Conservation (phyloP, 2,888 invertebrate species). For the Drosophila aldrichi region DNA sequence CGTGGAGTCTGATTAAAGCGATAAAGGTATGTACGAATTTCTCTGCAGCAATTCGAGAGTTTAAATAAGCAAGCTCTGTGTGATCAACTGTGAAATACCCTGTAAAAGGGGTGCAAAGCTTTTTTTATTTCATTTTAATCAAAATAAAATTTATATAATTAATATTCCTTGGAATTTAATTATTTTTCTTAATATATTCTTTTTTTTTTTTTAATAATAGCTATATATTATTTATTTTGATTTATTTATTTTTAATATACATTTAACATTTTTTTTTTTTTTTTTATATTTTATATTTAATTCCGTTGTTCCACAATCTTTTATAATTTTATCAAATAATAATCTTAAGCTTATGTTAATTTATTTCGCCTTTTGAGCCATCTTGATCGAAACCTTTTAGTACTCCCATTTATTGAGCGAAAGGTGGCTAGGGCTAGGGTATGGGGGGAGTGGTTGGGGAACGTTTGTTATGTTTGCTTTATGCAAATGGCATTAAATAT, state of each 20-base stretch:
- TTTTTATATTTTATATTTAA: background rate
- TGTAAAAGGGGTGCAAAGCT: background rate
- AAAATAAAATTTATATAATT: background rate
- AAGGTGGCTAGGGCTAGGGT: background rate
- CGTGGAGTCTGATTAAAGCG: constrained; percentile 63
- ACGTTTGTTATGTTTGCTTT: constrained; percentile 40
- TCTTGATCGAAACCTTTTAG: constrained; percentile 1
- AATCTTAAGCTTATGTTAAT: background rate
- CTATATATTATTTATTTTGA: too few relatives aligned
- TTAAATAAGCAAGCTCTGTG: background rate
- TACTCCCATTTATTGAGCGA: background rate
- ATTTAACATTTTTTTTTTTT: too few relatives aligned
- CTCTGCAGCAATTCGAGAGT: background rate
- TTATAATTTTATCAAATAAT: background rate
- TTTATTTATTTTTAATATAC: too few relatives aligned
- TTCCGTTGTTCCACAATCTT: background rate
- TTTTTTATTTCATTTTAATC: too few relatives aligned
- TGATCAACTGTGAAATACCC: constrained; percentile 18
- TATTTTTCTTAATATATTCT: too few relatives aligned
- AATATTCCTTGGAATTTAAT: too few relatives aligned
- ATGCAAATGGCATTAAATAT: constrained; percentile 75
- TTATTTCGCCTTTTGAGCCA: background rate
- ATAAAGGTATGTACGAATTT: constrained; percentile 67
- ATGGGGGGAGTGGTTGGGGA: background rate
- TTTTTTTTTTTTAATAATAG: too few relatives aligned